Conservation (phyloP, 2,888 invertebrate genomes). For the Himalopsyche tibetana region DNA sequence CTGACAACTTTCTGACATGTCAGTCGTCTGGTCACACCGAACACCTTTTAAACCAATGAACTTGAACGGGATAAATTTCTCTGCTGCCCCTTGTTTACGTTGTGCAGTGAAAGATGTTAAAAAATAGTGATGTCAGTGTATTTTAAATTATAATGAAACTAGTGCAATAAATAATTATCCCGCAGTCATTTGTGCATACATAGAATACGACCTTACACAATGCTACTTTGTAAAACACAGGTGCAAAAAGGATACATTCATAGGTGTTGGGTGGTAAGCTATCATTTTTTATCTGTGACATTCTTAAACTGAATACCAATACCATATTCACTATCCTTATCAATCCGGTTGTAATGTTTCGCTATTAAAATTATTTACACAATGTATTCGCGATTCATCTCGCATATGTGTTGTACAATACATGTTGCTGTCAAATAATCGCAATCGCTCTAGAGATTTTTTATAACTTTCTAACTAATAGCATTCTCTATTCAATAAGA, state of each 20-base stretch:
- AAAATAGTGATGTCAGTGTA: constrained; percentile 42
- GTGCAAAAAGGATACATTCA: constrained; percentile 44
- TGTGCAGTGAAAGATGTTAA: constrained; percentile 50
- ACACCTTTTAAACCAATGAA: constrained; percentile 60
- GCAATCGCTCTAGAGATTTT: neutral
- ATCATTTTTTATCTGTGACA: constrained; percentile 42
- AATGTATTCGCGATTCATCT: neutral
- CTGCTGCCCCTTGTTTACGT: constrained; percentile 61
- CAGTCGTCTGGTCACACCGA: constrained; percentile 47
- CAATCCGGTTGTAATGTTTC: neutral
- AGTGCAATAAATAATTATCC: constrained; percentile 16
- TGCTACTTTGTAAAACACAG: constrained; percentile 46
- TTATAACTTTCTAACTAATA: constrained; percentile 37
- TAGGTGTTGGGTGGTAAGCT: constrained; percentile 46
- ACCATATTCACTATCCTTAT: constrained; percentile 24
- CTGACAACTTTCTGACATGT: constrained; percentile 39
- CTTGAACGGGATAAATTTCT: constrained; percentile 60
- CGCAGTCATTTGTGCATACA: neutral
- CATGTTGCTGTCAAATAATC: constrained; percentile 27
- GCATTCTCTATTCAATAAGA: constrained; percentile 35
- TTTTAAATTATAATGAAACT: constrained; percentile 41
- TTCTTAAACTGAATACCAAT: constrained; percentile 24
- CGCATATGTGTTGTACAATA: neutral
- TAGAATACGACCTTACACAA: neutral
- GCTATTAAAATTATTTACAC: neutral